phyloP scores from a whole-genome alignment of 1,140 invertebrate species.

The Pentalonia nigronervosa region DNA sequence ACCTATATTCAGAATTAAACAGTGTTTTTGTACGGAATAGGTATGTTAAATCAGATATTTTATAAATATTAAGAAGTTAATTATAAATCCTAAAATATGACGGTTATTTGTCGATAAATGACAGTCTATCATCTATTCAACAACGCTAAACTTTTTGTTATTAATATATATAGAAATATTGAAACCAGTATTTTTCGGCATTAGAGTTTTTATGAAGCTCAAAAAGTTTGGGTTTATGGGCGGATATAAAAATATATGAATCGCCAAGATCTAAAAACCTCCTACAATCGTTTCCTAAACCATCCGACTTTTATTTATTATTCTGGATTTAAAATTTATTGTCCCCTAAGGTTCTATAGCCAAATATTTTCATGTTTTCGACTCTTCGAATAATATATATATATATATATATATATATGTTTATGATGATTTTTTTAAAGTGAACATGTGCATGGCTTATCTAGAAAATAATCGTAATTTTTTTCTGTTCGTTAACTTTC shows the following conservation, averaged over 20 bases:
- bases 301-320: constrained; percentile 52
- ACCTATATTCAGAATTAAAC: not conserved
- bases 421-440: not conserved
- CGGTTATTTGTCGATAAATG: not conserved
- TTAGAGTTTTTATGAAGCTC: constrained; percentile 16
- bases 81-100: not conserved
- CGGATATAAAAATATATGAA: constrained; percentile 53
- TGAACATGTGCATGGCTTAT: not conserved
- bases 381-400: not conserved
- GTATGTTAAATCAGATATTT: not conserved
- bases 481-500: not conserved
- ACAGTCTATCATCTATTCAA: not conserved
- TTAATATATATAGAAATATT: constrained; percentile 37
- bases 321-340: constrained; percentile 51
- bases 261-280: constrained; percentile 37
- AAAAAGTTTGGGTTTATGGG: constrained; percentile 48
- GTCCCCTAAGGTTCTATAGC: constrained; percentile 31
- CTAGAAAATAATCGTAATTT: not conserved
- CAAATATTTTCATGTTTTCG: constrained; percentile 11
- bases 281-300: constrained; percentile 34
- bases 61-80: not conserved
- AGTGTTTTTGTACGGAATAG: not conserved
- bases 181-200: not conserved
- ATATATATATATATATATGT: not conserved
- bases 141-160: not conserved